phyloP scores from a whole-genome alignment of 2,888 invertebrate species.

The Epiblema foenella region DNA sequence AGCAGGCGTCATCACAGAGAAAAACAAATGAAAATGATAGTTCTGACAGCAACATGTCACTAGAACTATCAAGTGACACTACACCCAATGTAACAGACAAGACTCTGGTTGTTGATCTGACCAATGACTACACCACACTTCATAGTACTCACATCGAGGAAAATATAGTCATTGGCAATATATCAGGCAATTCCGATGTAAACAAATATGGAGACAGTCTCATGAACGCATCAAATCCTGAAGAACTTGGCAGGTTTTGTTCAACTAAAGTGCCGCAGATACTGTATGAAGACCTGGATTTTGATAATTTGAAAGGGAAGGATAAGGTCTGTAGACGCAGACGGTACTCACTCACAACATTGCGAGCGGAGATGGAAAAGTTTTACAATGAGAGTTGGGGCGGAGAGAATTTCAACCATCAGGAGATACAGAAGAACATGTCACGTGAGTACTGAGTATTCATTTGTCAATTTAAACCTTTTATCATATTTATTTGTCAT shows the following conservation, averaged over 20 bases:
- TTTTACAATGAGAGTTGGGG: conserved; percentile 88
- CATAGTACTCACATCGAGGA: conserved; percentile 62
- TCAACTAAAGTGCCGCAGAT: conserved; percentile 79
- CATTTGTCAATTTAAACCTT: background rate
- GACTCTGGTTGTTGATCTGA: conserved; percentile 65
- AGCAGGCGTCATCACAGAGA: conserved; percentile 19
- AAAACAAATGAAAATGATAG: conserved; percentile 53
- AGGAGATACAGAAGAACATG: conserved; percentile 86
- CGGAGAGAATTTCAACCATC: conserved; percentile 86
- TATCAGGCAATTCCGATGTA: conserved; percentile 67
- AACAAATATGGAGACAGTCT: conserved; percentile 58
- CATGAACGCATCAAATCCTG: conserved; percentile 29
- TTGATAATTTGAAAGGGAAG: conserved; percentile 77
- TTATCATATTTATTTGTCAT: background rate
- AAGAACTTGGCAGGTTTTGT: conserved; percentile 62
- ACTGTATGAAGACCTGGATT: conserved; percentile 74
- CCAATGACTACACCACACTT: conserved; percentile 52
- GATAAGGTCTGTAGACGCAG: conserved; percentile 65
- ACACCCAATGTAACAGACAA: conserved; percentile 46
- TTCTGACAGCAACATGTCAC: conserved; percentile 53
- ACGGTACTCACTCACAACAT: conserved; percentile 70
- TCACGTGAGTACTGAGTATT: conserved; percentile 86
- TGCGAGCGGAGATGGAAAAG: conserved; percentile 84
- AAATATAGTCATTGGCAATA: conserved; percentile 75
- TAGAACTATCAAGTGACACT: conserved; percentile 47